A percentile compares a stretch with the other conserved stretches of the same genome.
Evolutionary conservation across 2,797 vertebrate genomes (phyloP).

Genomic region (Falco novaeseelandiae): DNA sequence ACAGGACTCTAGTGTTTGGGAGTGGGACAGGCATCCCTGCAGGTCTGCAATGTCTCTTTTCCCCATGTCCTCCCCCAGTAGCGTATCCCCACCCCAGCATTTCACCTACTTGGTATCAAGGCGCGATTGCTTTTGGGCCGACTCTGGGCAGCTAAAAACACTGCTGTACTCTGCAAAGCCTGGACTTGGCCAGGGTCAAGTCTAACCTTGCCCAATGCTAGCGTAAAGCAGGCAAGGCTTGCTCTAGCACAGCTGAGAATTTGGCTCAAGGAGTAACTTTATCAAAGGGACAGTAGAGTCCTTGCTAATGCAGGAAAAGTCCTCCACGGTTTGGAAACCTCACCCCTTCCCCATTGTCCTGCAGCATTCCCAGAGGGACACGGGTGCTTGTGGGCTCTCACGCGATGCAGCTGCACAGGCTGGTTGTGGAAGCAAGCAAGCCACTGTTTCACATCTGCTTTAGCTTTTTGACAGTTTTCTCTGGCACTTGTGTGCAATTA

Average conservation of each 20-base stretch:
- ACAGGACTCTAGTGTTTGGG: neutral
- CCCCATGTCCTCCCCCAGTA: neutral
- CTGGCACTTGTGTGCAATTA: neutral
- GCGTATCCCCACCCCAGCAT: neutral
- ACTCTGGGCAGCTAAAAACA: neutral
- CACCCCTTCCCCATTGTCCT: neutral
- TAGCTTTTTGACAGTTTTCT: slow-evolving; percentile 15
- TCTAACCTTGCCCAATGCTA: neutral
- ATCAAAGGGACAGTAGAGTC: neutral
- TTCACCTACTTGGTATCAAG: neutral
- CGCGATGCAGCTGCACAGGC: neutral
- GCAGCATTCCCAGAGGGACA: neutral
- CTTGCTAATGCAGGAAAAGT: neutral
- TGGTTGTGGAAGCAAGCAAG: slow-evolving; percentile 41
- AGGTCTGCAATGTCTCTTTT: neutral
- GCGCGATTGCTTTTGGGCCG: neutral
- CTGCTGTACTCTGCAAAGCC: neutral
- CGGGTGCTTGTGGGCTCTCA: neutral
- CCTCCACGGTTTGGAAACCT: neutral
- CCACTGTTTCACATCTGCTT: slow-evolving; percentile 57
- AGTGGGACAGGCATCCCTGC: neutral
- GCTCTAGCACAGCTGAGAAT: neutral
- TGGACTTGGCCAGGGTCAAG: neutral
- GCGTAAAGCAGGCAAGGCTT: neutral
- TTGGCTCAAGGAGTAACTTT: neutral